Percentiles rank a stretch among this genome's conserved stretches.
Evolutionary conservation across 2,888 invertebrate genomes (phyloP).

Genomic region (Melinaea menophilus): DNA sequence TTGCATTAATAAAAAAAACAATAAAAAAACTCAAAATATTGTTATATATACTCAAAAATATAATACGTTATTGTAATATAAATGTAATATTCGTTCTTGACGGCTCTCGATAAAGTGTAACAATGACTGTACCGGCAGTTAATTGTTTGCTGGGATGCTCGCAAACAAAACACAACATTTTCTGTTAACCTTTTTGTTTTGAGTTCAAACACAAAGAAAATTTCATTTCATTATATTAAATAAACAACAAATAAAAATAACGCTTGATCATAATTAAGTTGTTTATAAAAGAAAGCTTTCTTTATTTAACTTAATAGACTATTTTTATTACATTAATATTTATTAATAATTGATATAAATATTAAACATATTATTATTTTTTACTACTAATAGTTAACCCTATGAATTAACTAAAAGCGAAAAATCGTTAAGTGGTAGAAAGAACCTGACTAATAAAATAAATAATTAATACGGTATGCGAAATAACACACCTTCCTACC

Average conservation of each 20-base stretch:
- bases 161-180: constrained; percentile 1
- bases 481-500: no score
- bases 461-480: no score
- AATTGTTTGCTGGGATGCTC: constrained; percentile 5
- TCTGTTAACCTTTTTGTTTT: constrained; percentile 5
- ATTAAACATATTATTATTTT: no score
- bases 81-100: constrained; percentile 5
- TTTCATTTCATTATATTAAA: neutral
- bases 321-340: no score
- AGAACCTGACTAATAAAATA: no score
- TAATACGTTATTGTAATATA: neutral
- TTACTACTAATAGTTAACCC: no score
- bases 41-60: neutral
- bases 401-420: no score
- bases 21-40: neutral
- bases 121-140: constrained; percentile 5
- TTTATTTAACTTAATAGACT: no score
- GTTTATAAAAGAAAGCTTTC: neutral
- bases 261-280: neutral
- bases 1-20: no score
- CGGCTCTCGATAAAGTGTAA: constrained; percentile 4
- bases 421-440: no score
- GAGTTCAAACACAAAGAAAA: constrained; percentile 4
- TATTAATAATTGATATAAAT: no score
- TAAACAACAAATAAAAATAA: neutral